These are phyloP conservation scores for Micromesistius poutassou DNA, from an alignment of 2,797 vertebrate species.

Conservation along the genomic window DNA sequence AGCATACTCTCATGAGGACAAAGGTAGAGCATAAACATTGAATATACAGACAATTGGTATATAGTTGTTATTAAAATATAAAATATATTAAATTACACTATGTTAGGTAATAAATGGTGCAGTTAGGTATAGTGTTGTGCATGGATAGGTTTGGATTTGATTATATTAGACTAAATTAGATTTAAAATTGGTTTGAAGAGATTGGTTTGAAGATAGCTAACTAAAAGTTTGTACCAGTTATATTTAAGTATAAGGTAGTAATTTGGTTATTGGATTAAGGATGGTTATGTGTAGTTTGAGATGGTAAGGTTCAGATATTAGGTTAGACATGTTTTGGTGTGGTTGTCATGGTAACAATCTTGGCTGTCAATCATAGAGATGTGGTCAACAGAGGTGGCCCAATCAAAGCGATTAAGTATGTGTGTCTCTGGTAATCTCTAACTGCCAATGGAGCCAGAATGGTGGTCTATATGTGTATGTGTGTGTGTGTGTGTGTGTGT, in stretches of 20 bases:
- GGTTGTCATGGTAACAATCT: background rate
- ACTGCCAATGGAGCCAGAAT: constrained; percentile 29
- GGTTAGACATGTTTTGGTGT: background rate
- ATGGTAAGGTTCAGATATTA: background rate
- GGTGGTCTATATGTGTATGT: constrained; percentile 26
- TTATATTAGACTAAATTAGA: too few species aligned
- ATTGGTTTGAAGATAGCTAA: background rate
- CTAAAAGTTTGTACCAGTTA: background rate
- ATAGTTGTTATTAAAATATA: background rate
- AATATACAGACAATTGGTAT: too few species aligned
- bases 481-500: background rate
- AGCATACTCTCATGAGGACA: background rate
- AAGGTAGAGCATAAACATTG: background rate
- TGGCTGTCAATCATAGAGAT: background rate
- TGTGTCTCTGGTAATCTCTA: constrained; percentile 44
- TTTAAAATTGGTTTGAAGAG: background rate
- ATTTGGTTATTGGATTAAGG: background rate
- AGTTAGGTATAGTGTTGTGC: background rate
- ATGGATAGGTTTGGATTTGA: background rate
- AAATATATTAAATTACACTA: background rate
- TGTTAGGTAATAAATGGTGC: background rate
- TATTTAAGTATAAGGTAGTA: background rate
- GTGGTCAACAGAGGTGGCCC: background rate
- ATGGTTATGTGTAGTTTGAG: background rate
- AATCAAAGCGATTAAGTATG: background rate